Evolutionary conservation across 2,113 vertebrate genomes (phyloP).

Genomic region (Willisornis vidua): DNA sequence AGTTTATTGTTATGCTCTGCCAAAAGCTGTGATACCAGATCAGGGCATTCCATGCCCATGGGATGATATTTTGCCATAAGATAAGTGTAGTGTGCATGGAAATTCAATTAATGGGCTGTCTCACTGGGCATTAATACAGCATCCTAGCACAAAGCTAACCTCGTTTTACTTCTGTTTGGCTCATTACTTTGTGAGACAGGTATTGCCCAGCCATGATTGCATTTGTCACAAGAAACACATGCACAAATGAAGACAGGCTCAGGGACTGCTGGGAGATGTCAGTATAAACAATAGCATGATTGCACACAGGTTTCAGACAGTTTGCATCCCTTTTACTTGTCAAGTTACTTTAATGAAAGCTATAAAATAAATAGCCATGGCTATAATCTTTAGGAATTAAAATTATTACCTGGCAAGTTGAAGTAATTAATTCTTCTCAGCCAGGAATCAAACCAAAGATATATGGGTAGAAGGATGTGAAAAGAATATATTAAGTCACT

Average conservation of each 20-base stretch:
- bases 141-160: constrained; percentile 19
- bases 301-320: constrained; percentile 5
- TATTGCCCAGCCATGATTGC: constrained; percentile 41
- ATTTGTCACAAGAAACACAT: constrained; percentile 53
- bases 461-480: neutral
- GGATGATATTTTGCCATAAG: neutral
- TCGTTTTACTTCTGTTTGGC: neutral
- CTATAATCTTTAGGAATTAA: constrained; percentile 59
- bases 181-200: constrained; percentile 42
- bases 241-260: constrained; percentile 30
- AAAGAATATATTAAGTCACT: constrained; percentile 47
- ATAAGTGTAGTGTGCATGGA: neutral
- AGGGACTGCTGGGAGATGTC: constrained; percentile 51
- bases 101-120: constrained; percentile 52
- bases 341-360: constrained; percentile 58
- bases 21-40: neutral
- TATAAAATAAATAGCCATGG: constrained; percentile 56
- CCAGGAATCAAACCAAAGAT: constrained; percentile 38
- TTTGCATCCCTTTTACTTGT: constrained; percentile 55
- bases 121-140: constrained; percentile 10
- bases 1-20: neutral
- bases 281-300: constrained; percentile 52
- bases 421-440: constrained; percentile 62
- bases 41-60: neutral
- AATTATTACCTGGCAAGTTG: constrained; percentile 63